A percentile compares a stretch with the other conserved stretches of the same genome.
Evolutionary conservation across 2,113 vertebrate genomes (phyloP).

Genomic region (Cromileptes altivelis): DNA sequence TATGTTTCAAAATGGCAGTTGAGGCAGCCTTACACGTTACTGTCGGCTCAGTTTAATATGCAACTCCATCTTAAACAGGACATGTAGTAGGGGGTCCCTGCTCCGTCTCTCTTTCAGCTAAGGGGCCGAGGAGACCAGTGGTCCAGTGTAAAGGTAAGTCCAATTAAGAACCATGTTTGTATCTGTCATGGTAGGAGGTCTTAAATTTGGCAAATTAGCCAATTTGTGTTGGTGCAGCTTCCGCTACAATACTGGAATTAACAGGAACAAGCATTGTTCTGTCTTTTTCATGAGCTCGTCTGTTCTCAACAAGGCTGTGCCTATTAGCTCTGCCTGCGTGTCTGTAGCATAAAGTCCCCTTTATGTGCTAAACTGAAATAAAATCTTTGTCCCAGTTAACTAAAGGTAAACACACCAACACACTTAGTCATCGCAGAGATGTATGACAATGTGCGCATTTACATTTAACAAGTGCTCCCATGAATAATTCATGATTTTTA

Average conservation of each 20-base stretch:
- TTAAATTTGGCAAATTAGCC: neutral
- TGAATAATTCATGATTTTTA: slow-evolving; percentile 20
- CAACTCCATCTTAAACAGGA: too few species aligned
- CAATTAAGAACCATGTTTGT: neutral
- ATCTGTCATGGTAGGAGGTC: neutral
- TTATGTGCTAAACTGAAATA: slow-evolving; percentile 49
- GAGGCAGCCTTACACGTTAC: too few species aligned
- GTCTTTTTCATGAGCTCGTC: slow-evolving; percentile 50
- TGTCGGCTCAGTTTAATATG: too few species aligned
- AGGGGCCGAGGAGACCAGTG: too few species aligned
- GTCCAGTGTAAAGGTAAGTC: neutral
- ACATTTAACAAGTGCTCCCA: neutral
- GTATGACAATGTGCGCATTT: too few species aligned
- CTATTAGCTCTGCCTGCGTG: slow-evolving; percentile 52
- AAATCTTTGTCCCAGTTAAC: slow-evolving; percentile 42
- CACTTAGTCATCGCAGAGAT: too few species aligned
- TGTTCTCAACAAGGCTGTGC: slow-evolving; percentile 37
- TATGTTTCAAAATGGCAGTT: too few species aligned
- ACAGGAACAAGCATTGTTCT: slow-evolving; percentile 45
- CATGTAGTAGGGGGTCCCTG: too few species aligned
- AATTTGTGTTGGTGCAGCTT: neutral
- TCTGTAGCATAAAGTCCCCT: slow-evolving; percentile 41
- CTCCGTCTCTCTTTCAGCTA: too few species aligned
- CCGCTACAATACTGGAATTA: neutral
- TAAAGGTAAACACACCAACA: slow-evolving; percentile 30